Evolutionary conservation across 2,113 vertebrate genomes (phyloP), one percentile per base, ranked within the genome.

Genomic region (Crotalus helleri): DNA sequence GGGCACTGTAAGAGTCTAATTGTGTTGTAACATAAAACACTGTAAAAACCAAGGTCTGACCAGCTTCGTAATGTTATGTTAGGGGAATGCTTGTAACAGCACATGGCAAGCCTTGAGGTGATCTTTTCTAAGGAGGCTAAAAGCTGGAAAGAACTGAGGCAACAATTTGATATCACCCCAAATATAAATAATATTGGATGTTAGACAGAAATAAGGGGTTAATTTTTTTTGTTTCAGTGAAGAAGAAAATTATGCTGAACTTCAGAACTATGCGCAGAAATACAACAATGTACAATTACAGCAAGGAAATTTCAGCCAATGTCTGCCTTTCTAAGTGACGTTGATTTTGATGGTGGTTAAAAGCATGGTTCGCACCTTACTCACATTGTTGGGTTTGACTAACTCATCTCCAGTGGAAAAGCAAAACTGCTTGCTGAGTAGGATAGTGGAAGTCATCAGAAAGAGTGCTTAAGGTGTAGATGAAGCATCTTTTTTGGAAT

Each of bases 11-110:
- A 96, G 94, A 95, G 95, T 94, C 94, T 97, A 96, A 96, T 97
- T 96, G 95, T 92, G 92, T 94, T 96, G 93, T 94, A 97, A 96
- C 95, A 97, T 97, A 95, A 98, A 97, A 97, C 93, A 96, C 93
- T 17, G 58, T 94, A 97, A 96, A 96, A 97, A 96, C 95, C 93
- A 91, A 97, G 96, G 59, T 90, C 59, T 93, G 94, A 93, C 74
- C 3, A 94, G 91, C 74, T 97, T 96, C 96, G 94, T 97, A 93
- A 91, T 95, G 94, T 96, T 94, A 89, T 86, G 81, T 95, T 94
- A 95, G 94, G 96, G 95, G 96, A 94, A 94, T 90, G 96, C 96
- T 96, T 94, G 86, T 5, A 95, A 55, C 96, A 96, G 95, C 93
- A 95, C 55, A 85, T 13, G n/a, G 1, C 93, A 17, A 13, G 92